A percentile compares a stretch with the other conserved stretches of the same genome.
These are phyloP conservation scores for Physella acuta DNA, from an alignment of 1,140 invertebrate species.

Conservation along the genomic window DNA sequence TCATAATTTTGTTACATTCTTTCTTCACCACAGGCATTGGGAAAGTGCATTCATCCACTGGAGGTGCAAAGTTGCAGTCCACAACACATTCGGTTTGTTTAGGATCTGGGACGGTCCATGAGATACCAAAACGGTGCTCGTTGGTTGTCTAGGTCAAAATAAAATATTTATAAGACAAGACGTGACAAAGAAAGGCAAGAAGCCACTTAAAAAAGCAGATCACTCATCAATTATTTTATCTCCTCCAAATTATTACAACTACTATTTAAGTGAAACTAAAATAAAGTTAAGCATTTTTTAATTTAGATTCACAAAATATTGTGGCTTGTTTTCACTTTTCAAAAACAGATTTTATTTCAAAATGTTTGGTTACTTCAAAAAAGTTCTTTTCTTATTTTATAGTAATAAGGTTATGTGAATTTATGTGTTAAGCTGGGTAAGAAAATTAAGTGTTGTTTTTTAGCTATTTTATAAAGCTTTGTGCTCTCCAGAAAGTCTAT, in stretches of 20 bases:
- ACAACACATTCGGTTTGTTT: background rate
- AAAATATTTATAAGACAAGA: too few species aligned
- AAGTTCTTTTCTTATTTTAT: too few species aligned
- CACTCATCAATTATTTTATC: background rate
- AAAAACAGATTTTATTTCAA: too few species aligned
- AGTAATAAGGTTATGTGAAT: too few species aligned
- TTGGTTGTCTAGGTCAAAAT: background rate
- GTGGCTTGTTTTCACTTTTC: too few species aligned
- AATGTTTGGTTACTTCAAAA: too few species aligned
- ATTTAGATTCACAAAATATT: background rate
- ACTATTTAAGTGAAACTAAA: background rate
- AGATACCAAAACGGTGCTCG: background rate
- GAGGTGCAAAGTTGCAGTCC: background rate
- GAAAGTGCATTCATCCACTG: background rate
- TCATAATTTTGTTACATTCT: conserved; percentile 10
- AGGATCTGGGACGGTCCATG: background rate
- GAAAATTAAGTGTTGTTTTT: too few species aligned
- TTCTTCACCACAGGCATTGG: background rate
- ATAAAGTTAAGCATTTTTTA: background rate
- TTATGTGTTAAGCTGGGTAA: too few species aligned
- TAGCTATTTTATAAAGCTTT: too few species aligned
- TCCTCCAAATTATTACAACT: background rate
- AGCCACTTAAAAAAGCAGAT: background rate
- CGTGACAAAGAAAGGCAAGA: too few species aligned
- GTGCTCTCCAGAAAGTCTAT: too few species aligned